Evolutionary conservation across 2,888 invertebrate species (phyloP), one percentile per base, ranked within the genome.

Genomic region (Cerastis leucographa): DNA sequence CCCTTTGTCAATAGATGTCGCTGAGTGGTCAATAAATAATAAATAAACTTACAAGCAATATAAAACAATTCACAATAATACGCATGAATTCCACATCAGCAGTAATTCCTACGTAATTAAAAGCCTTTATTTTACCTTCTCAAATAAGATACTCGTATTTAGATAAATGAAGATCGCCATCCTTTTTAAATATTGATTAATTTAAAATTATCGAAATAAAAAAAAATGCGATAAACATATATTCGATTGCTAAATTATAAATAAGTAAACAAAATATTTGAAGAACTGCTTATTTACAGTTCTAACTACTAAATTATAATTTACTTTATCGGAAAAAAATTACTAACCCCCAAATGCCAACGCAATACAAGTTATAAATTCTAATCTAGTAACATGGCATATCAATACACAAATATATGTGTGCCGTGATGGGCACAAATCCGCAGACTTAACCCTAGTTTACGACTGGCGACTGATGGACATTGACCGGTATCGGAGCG

Each of bases 401-500:
- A 84, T 86, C 76, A 85, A 88, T 83, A 87, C 69, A 89, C 83
- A 84, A 83, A 87, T 85, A 84, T 88, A 86, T 83, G 76, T 76
- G 80, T 74, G 78, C 59, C 56, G 65, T 77, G 83, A 89, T 84
- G 81, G 83, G 78, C 71, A 87, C 85, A 88, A 88, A 89, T 84
- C 83, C 89, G 78, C 76, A 79, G 82, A 81, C 73, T 84, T 87
- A 90, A 89, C 89, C 88, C 89, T 89, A 88, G 86, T 91, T 91
- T 91, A 92, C 89, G 87, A 78, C 77, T 76, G 76, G 73, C 78
- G 83, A 76, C 87, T 91, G 92, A 92, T 88, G 90, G 91, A 91
- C 91, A 88, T 89, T 90, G 91, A 86, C 87, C 87, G 87, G 90
- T 92, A 92, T 92, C 92, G 84, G 86, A 70, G 71, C 81, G 78